These are phyloP conservation scores for Macropodus opercularis DNA, from an alignment of 2,797 vertebrate species.

Conservation along the genomic window DNA sequence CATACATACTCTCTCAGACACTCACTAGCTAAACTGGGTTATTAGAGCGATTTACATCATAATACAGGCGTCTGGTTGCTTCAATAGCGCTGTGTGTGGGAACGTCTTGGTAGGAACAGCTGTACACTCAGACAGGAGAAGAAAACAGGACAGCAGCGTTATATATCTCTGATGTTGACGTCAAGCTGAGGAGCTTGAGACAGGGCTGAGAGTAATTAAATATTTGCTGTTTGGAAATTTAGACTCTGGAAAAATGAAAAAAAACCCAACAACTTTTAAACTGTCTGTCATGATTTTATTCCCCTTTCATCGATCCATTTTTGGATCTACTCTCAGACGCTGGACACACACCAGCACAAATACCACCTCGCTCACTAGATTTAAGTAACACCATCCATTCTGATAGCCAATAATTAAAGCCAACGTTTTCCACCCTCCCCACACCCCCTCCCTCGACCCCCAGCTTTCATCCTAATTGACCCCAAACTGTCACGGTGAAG, in stretches of 20 bases:
- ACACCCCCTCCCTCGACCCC: constrained; percentile 11
- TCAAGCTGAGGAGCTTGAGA: constrained; percentile 37
- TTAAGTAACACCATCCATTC: constrained; percentile 30
- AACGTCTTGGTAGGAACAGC: constrained; percentile 76
- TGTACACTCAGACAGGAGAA: constrained; percentile 69
- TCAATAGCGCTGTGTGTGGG: constrained; percentile 77
- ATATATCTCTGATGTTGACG: constrained; percentile 58
- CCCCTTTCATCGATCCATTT: constrained; percentile 1
- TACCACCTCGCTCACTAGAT: constrained; percentile 32
- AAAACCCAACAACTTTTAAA: constrained; percentile 8
- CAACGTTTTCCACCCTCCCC: constrained; percentile 30
- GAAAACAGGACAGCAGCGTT: constrained; percentile 51
- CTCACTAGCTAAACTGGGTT: constrained; percentile 82
- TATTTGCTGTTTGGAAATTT: constrained; percentile 22
- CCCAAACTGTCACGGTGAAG: constrained; percentile 65
- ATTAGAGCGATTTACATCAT: constrained; percentile 86
- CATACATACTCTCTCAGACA: constrained; percentile 46
- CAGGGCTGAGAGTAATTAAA: constrained; percentile 24
- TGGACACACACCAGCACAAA: constrained; percentile 38
- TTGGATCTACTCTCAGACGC: not conserved
- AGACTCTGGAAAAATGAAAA: not conserved
- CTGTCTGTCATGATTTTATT: constrained; percentile 4
- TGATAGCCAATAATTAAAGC: constrained; percentile 60
- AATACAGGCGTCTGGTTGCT: constrained; percentile 78
- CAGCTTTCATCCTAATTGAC: constrained; percentile 67